Evolutionary conservation across 2,888 invertebrate species (phyloP).

Genomic region (Agrochola litura): DNA sequence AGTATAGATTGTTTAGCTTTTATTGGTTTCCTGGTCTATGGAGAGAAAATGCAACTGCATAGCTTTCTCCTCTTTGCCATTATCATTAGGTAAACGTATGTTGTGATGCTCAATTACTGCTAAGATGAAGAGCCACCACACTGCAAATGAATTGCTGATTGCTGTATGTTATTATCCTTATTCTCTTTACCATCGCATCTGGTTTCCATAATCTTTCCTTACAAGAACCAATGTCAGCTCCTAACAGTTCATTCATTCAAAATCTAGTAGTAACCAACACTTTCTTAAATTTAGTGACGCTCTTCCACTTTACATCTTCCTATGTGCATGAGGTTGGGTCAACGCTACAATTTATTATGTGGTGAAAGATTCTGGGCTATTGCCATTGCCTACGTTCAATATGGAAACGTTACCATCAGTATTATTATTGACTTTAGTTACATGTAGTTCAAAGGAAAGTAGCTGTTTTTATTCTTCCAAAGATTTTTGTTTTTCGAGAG

Average conservation of each 20-base stretch:
- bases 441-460: neutral
- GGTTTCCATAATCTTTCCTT: neutral
- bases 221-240: neutral
- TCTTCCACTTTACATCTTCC: neutral
- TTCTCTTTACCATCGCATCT: neutral
- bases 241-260: neutral
- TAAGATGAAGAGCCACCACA: neutral
- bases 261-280: neutral
- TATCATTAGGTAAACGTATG: too few relatives aligned
- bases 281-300: neutral
- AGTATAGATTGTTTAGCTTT: neutral
- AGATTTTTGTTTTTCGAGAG: neutral
- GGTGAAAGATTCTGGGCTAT: neutral
- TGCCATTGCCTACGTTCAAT: conserved; percentile 12
- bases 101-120: neutral
- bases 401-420: conserved; percentile 1
- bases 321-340: neutral
- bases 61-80: neutral
- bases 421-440: neutral
- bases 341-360: neutral
- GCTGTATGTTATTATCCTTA: neutral
- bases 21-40: neutral
- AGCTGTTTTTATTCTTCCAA: neutral
- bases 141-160: neutral
- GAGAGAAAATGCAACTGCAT: neutral